Evolutionary conservation across 2,797 vertebrate species (phyloP).

Genomic region (Halcyon badia): DNA sequence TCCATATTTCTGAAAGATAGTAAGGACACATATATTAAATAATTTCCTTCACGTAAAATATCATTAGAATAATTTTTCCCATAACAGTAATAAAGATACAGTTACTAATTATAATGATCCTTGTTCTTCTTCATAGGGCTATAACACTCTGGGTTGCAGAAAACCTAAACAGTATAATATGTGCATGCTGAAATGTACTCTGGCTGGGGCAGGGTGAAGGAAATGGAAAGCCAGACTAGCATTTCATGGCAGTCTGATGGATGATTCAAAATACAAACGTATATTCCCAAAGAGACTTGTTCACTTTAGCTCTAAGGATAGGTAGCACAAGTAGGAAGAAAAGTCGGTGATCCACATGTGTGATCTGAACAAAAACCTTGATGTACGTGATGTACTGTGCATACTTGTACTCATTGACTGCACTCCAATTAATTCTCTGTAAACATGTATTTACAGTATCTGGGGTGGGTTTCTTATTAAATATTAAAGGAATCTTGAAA

Average conservation of each 20-base stretch:
- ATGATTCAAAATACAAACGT: neutral
- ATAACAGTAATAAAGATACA: neutral
- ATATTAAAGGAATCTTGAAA: neutral
- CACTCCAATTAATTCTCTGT: neutral
- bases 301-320: neutral
- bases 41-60: neutral
- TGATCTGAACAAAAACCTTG: neutral
- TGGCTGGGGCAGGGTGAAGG: accelerated
- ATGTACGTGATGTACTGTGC: accelerated
- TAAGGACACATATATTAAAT: neutral
- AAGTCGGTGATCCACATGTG: neutral
- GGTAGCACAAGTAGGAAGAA: neutral
- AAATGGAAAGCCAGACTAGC: accelerated
- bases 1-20: neutral
- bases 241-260: neutral
- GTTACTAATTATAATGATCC: neutral
- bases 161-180: neutral
- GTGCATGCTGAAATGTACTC: neutral
- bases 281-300: neutral
- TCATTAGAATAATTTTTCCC: neutral
- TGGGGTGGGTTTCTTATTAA: neutral
- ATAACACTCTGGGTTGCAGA: neutral
- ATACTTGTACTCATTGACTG: neutral
- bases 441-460: neutral
- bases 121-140: neutral